Conservation (phyloP, 2,888 invertebrate genomes). For the Cosmorhoe ocellata region DNA sequence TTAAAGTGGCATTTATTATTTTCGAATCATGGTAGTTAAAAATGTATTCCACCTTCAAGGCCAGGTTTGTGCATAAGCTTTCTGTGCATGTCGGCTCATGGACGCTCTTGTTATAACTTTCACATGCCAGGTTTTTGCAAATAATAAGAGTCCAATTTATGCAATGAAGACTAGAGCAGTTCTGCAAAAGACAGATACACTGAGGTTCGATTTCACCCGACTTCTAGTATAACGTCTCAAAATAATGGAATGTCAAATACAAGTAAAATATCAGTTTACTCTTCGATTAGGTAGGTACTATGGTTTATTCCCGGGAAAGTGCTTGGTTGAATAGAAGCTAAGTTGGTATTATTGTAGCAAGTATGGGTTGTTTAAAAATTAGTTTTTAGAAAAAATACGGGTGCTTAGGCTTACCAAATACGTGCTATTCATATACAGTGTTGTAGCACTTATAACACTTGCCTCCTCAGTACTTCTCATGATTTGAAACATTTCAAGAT, state of each 20-base stretch:
- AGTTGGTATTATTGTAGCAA: background rate
- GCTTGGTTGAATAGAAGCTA: no score
- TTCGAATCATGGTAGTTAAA: conserved; percentile 60
- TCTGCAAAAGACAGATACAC: conserved; percentile 66
- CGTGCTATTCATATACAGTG: conserved; percentile 50
- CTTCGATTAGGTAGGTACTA: no score
- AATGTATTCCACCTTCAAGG: conserved; percentile 57
- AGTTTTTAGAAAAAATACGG: no score
- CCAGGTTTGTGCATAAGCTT: conserved; percentile 57
- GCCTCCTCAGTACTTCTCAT: conserved; percentile 51
- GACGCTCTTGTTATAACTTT: conserved; percentile 50
- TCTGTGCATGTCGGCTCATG: conserved; percentile 62
- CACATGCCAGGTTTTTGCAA: conserved; percentile 54
- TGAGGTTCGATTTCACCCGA: no score
- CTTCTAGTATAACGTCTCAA: no score
- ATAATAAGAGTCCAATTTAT: conserved; percentile 61
- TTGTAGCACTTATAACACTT: conserved; percentile 56
- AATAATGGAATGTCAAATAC: no score
- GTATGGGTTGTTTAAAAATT: no score
- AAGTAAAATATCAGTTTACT: no score
- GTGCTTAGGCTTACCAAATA: conserved; percentile 49
- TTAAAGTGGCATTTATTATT: conserved; percentile 61
- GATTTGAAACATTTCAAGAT: conserved; percentile 67
- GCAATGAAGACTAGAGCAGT: conserved; percentile 64
- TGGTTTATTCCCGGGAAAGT: no score